Conservation (phyloP, 35 echinoderm and acorn worm species). For the Ophioderma brevispina region DNA sequence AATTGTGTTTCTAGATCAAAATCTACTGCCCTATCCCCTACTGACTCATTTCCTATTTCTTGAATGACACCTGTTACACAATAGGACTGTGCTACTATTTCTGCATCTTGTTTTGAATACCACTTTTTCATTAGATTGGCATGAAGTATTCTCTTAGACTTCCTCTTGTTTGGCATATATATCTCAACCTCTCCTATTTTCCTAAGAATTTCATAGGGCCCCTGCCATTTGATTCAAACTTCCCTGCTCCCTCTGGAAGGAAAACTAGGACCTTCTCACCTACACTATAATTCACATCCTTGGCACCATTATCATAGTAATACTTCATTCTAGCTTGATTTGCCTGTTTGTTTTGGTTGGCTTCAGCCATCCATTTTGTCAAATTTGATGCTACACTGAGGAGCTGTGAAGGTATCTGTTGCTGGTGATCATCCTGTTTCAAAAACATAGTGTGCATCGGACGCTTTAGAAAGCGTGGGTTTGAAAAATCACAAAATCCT, state of each 20-base stretch:
- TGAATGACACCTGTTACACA: too few species aligned
- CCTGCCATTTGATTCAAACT: neutral
- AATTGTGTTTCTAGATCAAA: neutral
- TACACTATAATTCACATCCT: neutral
- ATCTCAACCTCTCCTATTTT: neutral
- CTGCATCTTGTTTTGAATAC: slow-evolving; percentile 20
- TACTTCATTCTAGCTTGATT: too few species aligned
- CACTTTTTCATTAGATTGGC: neutral
- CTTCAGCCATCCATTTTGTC: neutral
- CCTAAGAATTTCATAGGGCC: neutral
- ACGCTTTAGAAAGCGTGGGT: too few species aligned
- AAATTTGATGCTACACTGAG: neutral
- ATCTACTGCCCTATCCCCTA: neutral
- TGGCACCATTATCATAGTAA: neutral
- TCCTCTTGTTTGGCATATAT: neutral
- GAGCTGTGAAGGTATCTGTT: neutral
- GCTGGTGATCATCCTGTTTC: neutral
- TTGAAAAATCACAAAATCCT: too few species aligned
- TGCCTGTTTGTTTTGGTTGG: too few species aligned
- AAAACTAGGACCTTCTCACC: too few species aligned
- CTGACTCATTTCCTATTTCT: neutral
- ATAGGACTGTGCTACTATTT: slow-evolving; percentile 16
- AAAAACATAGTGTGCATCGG: too few species aligned
- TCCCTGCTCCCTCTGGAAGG: too few species aligned
- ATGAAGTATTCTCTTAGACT: too few species aligned